phyloP scores from a whole-genome alignment of 2,888 invertebrate genomes.

The Sesia apiformis region DNA sequence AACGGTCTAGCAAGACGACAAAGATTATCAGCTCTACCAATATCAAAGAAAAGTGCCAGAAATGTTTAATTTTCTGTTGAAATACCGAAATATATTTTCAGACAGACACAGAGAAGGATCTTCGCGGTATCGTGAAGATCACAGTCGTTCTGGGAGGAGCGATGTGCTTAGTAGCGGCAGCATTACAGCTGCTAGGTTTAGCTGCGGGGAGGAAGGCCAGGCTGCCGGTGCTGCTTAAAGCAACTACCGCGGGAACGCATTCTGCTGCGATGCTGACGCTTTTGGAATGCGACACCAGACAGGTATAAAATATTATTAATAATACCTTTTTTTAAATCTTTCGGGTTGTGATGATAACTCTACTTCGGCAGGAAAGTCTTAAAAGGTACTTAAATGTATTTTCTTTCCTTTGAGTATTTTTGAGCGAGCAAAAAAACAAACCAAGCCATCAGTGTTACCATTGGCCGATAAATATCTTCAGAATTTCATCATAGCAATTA shows the following conservation, averaged over 20 bases:
- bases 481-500: too few species aligned
- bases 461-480: too few species aligned
- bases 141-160: constrained; percentile 54
- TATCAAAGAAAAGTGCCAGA: neutral
- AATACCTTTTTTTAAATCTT: too few species aligned
- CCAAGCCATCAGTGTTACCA: too few species aligned
- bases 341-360: too few species aligned
- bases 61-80: neutral
- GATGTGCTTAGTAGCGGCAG: constrained; percentile 53
- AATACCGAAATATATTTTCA: constrained; percentile 11
- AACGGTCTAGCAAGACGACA: too few species aligned
- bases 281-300: constrained; percentile 52
- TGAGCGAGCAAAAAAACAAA: too few species aligned
- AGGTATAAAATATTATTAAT: constrained; percentile 23
- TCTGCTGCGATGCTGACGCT: constrained; percentile 51
- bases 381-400: too few species aligned
- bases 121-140: constrained; percentile 52
- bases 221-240: constrained; percentile 44
- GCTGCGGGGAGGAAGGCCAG: constrained; percentile 35
- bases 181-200: constrained; percentile 44
- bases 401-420: too few species aligned
- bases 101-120: constrained; percentile 57
- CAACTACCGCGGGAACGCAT: constrained; percentile 53
- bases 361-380: too few species aligned
- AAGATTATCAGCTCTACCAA: too few species aligned